phyloP scores from a whole-genome alignment of 2,888 invertebrate species.

The Leptothorax acervorum region DNA sequence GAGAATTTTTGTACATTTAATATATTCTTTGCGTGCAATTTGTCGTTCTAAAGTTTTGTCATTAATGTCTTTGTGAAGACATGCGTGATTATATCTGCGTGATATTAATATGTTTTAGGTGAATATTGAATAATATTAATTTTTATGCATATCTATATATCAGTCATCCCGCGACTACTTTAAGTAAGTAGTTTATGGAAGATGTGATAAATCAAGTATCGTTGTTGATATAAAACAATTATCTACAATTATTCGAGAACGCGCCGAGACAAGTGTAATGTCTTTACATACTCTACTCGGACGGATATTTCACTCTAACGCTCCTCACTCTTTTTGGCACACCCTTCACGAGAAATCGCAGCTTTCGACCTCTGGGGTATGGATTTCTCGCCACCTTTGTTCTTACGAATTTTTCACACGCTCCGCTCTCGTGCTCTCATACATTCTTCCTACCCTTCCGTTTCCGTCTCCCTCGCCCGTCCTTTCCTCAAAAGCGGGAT shows the following conservation, averaged over 20 bases:
- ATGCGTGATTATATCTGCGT: not conserved
- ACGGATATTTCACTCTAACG: slow-evolving; percentile 61
- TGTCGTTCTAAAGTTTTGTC: not conserved
- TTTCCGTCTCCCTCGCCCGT: slow-evolving; percentile 27
- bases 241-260: slow-evolving; percentile 6
- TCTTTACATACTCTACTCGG: slow-evolving; percentile 34
- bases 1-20: slow-evolving; percentile 29
- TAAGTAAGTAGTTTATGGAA: not conserved
- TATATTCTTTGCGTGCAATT: not conserved
- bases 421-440: slow-evolving; percentile 51
- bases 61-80: not conserved
- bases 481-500: slow-evolving; percentile 60
- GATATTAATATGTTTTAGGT: not conserved
- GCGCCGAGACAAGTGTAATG: slow-evolving; percentile 6
- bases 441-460: slow-evolving; percentile 44
- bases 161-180: not conserved
- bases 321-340: slow-evolving; percentile 46
- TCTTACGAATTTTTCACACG: slow-evolving; percentile 79
- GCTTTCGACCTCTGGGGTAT: slow-evolving; percentile 65
- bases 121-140: not conserved
- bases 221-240: not conserved
- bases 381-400: slow-evolving; percentile 72
- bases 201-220: not conserved
- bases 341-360: slow-evolving; percentile 63
- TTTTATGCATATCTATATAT: not conserved